A percentile compares a stretch with the other conserved stretches of the same genome.
These are phyloP conservation scores for Petroica traversi DNA, from an alignment of 2,113 vertebrate species.

Conservation along the genomic window DNA sequence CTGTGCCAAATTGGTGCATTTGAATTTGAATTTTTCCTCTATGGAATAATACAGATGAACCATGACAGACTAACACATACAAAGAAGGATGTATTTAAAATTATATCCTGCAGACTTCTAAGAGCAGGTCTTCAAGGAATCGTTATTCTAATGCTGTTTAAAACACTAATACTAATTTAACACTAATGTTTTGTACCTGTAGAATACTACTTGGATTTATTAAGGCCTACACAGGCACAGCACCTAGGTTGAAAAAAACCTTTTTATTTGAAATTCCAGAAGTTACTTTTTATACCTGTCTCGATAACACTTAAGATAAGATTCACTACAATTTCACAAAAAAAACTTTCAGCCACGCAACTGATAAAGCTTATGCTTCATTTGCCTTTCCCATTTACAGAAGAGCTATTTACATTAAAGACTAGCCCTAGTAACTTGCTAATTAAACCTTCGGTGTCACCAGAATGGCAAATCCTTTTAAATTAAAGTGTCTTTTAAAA, in stretches of 20 bases:
- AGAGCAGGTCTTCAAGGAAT: background rate
- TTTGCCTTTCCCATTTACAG: background rate
- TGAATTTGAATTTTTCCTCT: background rate
- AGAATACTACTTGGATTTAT: background rate
- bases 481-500: background rate
- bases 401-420: background rate
- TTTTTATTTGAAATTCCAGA: background rate
- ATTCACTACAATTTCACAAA: background rate
- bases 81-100: background rate
- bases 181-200: background rate
- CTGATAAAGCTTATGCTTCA: background rate
- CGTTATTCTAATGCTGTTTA: background rate
- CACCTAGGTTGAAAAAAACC: background rate
- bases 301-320: background rate
- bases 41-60: background rate
- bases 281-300: accelerated
- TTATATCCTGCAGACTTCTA: background rate
- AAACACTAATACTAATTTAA: background rate
- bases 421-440: background rate
- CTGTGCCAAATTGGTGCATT: background rate
- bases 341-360: background rate
- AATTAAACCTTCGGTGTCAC: background rate
- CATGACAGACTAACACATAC: background rate
- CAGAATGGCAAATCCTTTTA: background rate
- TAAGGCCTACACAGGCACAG: background rate